Evolutionary conservation across 2,113 vertebrate genomes (phyloP), one percentile per base, ranked within the genome.

Genomic region (Periophthalmodon schlosseri): DNA sequence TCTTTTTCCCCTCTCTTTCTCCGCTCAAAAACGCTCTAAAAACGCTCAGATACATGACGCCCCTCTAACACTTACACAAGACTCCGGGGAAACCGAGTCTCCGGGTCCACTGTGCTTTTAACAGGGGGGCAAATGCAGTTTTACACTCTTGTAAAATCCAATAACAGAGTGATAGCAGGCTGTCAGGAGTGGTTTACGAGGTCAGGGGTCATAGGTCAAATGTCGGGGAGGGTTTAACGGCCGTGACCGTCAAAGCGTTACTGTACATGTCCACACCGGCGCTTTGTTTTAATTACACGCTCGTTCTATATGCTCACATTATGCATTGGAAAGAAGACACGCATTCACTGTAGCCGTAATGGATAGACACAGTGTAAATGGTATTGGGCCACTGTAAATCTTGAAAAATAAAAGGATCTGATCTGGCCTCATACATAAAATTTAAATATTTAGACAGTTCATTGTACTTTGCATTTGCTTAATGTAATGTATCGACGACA

Each of bases 111-210:
- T 60, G 67, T 63, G 77, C 84, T 56, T 57, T 28, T 78, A 83
- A 86, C 69, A 21, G 77, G 71, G 71, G 63, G 23, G 46, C 58
- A 63, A 70, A 70, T 61, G n/a, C 80, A 75, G 66, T 47, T 81
- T 90, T 82, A 86, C 63, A 57, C 73, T 61, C 73, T 63, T 73
- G 84, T 85, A 77, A 76, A 83, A 75, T 71, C 21, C 66, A 58
- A 70, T 18, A 20, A 57, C 75, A 69, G 18, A 50, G 28, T 61
- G 58, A 70, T 57, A 24, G 64, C 28, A 34, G 13, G 54, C 76
- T 52, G 39, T 52, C 21, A n/a, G 49, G 0, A 63, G 74, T 71
- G 0, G 44, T 84, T 81, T 81, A 84, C 57, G 74, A 56, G 47
- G 73, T n/a, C 71, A 20, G 50, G 18, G 78, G 81, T 54, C 9